Conservation (phyloP, 2,113 vertebrate genomes). For the Oreochromis aureus region DNA sequence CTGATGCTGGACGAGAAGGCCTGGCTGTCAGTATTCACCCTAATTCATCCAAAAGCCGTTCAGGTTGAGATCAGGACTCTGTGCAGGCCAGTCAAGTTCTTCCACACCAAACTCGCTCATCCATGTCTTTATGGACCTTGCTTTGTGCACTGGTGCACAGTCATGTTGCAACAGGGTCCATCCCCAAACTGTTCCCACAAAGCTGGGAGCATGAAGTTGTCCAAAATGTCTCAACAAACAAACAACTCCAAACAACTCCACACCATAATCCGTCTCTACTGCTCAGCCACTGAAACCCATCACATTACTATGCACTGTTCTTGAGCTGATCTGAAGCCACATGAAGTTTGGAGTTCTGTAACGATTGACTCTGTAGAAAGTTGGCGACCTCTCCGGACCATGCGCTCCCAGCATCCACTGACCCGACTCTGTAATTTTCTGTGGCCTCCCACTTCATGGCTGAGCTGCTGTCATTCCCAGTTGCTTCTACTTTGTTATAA, state of each 20-base stretch:
- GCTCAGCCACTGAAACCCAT: background rate
- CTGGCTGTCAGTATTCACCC: background rate
- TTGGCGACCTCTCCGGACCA: background rate
- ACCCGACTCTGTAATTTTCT: background rate
- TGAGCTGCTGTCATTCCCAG: background rate
- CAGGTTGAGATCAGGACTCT: background rate
- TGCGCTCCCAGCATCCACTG: background rate
- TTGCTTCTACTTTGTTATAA: background rate
- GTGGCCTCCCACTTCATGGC: background rate
- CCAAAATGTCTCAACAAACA: too few relatives aligned
- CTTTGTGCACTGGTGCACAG: background rate
- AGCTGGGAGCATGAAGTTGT: background rate
- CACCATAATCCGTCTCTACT: background rate
- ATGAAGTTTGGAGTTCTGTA: background rate
- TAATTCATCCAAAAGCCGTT: background rate
- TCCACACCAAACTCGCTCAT: background rate
- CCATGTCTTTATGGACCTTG: background rate
- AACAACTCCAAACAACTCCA: background rate
- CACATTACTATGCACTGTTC: background rate
- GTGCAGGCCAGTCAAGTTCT: background rate
- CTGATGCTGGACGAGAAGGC: rapidly evolving
- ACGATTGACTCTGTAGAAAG: background rate
- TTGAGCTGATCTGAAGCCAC: background rate
- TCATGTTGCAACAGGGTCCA: background rate
- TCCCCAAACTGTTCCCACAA: background rate